Evolutionary conservation across 2,888 invertebrate genomes (phyloP).

Genomic region (Stenichneumon culpator): DNA sequence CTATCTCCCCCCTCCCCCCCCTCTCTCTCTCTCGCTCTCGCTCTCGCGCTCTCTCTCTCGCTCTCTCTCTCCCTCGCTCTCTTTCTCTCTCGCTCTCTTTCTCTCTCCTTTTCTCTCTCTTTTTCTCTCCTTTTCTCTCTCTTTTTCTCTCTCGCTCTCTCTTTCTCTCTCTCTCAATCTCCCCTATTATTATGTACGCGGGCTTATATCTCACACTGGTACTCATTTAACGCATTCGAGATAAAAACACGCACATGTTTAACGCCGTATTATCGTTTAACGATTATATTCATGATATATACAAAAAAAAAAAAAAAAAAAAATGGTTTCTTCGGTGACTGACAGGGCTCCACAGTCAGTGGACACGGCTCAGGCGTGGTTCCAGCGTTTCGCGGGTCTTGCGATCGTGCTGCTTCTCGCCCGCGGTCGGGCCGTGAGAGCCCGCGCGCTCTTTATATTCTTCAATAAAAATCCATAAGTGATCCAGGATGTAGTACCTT

Average conservation of each 20-base stretch:
- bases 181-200: conserved; percentile 66
- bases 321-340: conserved; percentile 62
- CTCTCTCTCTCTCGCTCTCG: conserved; percentile 33
- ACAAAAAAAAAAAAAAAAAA: conserved; percentile 82
- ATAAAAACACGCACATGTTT: conserved; percentile 83
- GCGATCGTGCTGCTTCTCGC: conserved; percentile 19
- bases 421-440: conserved; percentile 30
- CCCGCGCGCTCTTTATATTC: conserved; percentile 23
- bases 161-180: conserved; percentile 49
- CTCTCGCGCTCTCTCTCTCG: conserved; percentile 30
- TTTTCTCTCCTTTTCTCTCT: conserved; percentile 34
- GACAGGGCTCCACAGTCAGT: conserved; percentile 41
- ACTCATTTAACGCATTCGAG: conserved; percentile 82
- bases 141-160: conserved; percentile 14
- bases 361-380: conserved; percentile 26
- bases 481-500: conserved; percentile 40
- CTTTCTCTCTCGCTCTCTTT: conserved; percentile 27
- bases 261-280: conserved; percentile 80
- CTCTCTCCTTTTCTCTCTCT: conserved; percentile 40
- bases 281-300: conserved; percentile 81
- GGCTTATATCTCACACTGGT: conserved; percentile 72
- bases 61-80: conserved; percentile 23
- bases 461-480: conserved; percentile 46
- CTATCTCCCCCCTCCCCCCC: conserved; percentile 14
- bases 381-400: background rate